Conservation (phyloP, 2,113 vertebrate species). For the Cinclus cinclus region DNA sequence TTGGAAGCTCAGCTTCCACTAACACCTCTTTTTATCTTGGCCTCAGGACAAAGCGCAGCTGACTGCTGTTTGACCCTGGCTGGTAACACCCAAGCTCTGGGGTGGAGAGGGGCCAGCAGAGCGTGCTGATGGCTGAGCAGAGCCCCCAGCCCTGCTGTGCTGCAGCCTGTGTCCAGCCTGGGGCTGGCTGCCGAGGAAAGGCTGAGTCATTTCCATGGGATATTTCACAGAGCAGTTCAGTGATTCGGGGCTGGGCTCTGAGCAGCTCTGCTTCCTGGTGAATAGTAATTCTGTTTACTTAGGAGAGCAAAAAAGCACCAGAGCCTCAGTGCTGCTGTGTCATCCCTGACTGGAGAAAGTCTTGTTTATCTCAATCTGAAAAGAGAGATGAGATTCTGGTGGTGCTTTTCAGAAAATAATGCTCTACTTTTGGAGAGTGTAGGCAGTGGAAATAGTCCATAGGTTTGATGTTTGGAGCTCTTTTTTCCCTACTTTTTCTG, state of each 20-base stretch:
- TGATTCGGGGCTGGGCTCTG: conserved; percentile 17
- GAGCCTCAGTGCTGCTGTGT: conserved; percentile 61
- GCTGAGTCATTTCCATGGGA: conserved; percentile 57
- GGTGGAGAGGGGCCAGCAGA: background rate
- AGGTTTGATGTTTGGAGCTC: background rate
- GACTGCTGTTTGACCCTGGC: no score
- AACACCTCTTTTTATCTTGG: background rate
- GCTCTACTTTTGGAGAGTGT: background rate
- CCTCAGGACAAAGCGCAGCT: background rate
- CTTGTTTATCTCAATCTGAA: conserved; percentile 28
- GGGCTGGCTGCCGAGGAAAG: conserved; percentile 33
- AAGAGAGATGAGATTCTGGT: background rate
- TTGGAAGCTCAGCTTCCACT: background rate
- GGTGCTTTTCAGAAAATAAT: conserved; percentile 1
- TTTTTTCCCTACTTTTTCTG: background rate
- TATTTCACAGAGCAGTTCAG: background rate
- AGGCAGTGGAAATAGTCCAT: background rate
- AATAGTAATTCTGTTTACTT: conserved; percentile 62
- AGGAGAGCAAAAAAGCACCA: conserved; percentile 10
- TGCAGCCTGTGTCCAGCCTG: background rate
- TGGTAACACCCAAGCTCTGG: background rate
- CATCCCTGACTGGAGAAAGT: conserved; percentile 17
- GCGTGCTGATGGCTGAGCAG: no score
- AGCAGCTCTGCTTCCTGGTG: conserved; percentile 51
- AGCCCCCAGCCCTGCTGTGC: background rate